These are phyloP conservation scores for Megalops atlanticus DNA, from an alignment of 2,113 vertebrate genomes.

Conservation along the genomic window DNA sequence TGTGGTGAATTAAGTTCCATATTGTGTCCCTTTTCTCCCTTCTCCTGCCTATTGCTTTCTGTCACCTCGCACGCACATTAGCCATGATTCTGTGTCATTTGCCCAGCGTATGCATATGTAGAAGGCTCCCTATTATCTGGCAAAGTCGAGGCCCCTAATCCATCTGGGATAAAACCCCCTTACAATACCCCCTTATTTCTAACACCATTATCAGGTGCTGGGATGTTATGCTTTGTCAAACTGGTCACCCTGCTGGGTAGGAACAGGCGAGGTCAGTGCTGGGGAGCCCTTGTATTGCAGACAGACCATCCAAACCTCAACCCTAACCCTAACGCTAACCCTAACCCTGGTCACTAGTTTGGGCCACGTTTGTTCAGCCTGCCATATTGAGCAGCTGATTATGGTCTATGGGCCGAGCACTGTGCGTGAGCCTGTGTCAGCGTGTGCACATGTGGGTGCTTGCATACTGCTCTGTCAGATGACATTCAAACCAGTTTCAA, in stretches of 20 bases:
- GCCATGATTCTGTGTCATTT: constrained; percentile 35
- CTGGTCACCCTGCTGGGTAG: too few species aligned
- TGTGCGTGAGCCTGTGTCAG: not conserved
- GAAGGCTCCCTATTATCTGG: too few species aligned
- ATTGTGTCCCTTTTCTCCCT: constrained; percentile 58
- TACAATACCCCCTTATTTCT: constrained; percentile 35
- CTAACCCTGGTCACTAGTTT: too few species aligned
- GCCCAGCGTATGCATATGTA: constrained; percentile 40
- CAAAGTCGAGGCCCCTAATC: too few species aligned
- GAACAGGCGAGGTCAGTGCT: constrained; percentile 52
- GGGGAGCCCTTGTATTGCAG: constrained; percentile 40
- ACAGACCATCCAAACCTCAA: constrained; percentile 46
- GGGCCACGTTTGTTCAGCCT: too few species aligned
- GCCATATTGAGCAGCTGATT: constrained; percentile 57
- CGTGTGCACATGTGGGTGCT: not conserved
- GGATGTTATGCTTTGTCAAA: constrained; percentile 52
- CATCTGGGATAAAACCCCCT: too few species aligned
- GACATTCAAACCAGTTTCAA: not conserved
- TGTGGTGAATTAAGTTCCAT: constrained; percentile 69
- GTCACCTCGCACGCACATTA: constrained; percentile 52
- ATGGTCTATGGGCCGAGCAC: constrained; percentile 46
- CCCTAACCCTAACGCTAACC: too few species aligned
- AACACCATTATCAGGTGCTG: constrained; percentile 48
- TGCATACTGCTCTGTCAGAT: not conserved
- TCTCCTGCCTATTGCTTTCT: constrained; percentile 39